A percentile compares a stretch with the other conserved stretches of the same genome.
These are phyloP conservation scores for Meloidogyne floridensis DNA, from an alignment of 1,140 invertebrate species.

Conservation along the genomic window DNA sequence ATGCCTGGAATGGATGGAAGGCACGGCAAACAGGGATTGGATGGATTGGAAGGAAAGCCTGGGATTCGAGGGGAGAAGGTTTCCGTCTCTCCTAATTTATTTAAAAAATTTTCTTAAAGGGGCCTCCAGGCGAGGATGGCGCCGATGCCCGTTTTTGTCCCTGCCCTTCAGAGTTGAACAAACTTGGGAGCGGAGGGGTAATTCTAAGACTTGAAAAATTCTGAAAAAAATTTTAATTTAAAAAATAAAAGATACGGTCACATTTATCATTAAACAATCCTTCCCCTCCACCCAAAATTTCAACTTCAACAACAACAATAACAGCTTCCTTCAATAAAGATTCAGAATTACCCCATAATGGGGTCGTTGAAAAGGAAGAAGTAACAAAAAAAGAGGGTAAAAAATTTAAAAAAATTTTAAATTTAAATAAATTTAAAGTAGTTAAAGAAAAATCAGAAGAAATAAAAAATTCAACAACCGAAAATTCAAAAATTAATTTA, in stretches of 20 bases:
- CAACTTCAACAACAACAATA: not conserved
- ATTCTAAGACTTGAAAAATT: not conserved
- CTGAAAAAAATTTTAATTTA: not conserved
- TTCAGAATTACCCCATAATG: not conserved
- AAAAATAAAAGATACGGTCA: not conserved
- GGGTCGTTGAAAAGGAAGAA: not conserved
- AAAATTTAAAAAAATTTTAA: not conserved
- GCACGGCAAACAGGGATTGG: constrained; percentile 41
- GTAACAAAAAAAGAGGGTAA: not conserved
- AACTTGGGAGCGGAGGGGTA: not conserved
- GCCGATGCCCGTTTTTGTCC: constrained; percentile 47
- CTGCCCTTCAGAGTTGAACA: constrained; percentile 39
- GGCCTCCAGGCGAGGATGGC: constrained; percentile 34
- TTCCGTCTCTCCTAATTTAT: not conserved
- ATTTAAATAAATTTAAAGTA: not conserved
- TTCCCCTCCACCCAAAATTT: not conserved
- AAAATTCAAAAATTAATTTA: not conserved
- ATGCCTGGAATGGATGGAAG: constrained; percentile 39
- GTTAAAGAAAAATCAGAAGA: not conserved
- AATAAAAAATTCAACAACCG: not conserved
- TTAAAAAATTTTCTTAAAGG: constrained; percentile 27
- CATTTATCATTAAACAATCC: not conserved
- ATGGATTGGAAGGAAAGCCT: constrained; percentile 45
- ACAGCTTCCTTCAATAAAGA: not conserved
- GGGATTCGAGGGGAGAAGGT: constrained; percentile 29